Percentiles rank a stretch among this genome's conserved stretches.
phyloP scores from a whole-genome alignment of 2,113 vertebrate species.

The Bombycilla garrulus region DNA sequence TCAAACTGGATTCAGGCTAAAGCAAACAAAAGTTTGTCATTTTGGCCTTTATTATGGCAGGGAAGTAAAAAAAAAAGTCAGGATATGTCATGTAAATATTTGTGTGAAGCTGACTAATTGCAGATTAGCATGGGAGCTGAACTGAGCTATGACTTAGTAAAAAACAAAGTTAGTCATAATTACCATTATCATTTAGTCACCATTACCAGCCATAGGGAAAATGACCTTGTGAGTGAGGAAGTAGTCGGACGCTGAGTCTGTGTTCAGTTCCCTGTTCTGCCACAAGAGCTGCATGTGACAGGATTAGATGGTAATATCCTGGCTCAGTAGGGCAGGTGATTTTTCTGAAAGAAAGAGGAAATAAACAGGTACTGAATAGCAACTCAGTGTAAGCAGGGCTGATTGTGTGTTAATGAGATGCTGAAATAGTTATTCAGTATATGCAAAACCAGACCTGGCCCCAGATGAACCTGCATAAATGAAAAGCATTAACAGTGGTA shows the following conservation, averaged over 20 bases:
- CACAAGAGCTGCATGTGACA: not conserved
- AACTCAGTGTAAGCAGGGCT: not conserved
- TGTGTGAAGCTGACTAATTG: not conserved
- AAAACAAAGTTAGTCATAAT: not conserved
- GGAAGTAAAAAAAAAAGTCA: not conserved
- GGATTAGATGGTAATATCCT: not conserved
- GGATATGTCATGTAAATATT: not conserved
- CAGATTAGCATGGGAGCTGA: not conserved
- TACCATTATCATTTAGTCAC: not conserved
- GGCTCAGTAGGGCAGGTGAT: not conserved
- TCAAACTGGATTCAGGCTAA: not conserved
- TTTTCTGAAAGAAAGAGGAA: not conserved
- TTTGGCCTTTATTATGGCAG: not conserved
- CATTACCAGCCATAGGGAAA: not conserved
- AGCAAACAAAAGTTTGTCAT: not conserved
- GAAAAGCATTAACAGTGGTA: not conserved
- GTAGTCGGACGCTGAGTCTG: not conserved
- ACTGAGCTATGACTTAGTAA: not conserved
- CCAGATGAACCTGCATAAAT: not conserved
- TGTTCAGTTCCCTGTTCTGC: not conserved
- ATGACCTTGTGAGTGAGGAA: not conserved
- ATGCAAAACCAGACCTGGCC: not conserved
- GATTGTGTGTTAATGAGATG: conserved; percentile 3
- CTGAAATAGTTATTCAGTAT: not conserved
- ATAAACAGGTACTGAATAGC: not conserved